Conservation (phyloP, 2,113 vertebrate species). For the Pelmatolapia mariae region DNA sequence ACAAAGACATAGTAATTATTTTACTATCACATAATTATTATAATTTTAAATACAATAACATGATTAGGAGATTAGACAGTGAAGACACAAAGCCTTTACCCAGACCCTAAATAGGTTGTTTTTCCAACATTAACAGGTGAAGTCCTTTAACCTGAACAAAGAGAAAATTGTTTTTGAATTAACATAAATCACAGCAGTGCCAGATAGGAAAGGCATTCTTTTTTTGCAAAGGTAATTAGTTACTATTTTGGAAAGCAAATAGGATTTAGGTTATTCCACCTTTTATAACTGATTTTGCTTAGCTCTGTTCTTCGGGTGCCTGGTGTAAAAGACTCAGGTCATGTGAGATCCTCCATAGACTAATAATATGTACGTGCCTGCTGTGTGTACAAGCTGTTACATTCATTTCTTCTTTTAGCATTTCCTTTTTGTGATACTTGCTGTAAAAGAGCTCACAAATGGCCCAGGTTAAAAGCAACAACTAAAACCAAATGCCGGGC, state of each 20-base stretch:
- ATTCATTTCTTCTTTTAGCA: not conserved
- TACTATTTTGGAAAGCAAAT: not conserved
- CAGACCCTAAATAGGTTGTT: not conserved
- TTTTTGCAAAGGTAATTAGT: not conserved
- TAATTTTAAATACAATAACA: not conserved
- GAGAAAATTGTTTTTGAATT: not conserved
- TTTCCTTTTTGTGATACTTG: not conserved
- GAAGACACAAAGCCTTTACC: not conserved
- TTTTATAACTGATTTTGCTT: not conserved
- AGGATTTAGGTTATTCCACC: not conserved
- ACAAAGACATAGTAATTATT: not conserved
- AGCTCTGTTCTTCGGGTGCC: not conserved
- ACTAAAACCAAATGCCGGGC: not conserved
- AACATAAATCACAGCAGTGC: not conserved
- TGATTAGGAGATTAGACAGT: not conserved
- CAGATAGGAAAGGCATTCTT: not conserved
- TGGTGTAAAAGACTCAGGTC: not conserved
- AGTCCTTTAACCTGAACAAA: not conserved
- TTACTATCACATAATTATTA: not conserved
- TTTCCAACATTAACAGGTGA: not conserved
- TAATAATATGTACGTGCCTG: not conserved
- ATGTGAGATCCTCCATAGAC: not conserved
- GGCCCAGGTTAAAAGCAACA: not conserved
- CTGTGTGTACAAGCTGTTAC: not conserved
- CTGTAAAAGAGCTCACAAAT: not conserved